Base-by-base conservation (phyloP, 2,797 vertebrate genomes). In the Hydrolagus colliei region DNA sequence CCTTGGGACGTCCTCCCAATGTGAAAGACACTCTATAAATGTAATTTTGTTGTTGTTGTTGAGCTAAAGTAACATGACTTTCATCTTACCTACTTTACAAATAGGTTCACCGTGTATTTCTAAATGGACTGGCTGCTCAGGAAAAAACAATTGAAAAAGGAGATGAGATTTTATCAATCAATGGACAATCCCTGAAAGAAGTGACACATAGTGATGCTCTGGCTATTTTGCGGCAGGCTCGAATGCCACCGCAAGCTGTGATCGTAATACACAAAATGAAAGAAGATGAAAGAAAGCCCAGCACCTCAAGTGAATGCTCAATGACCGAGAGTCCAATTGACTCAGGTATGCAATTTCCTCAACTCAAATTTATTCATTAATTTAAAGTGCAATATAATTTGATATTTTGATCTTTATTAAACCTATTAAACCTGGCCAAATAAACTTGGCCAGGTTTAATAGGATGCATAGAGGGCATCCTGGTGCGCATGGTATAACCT, bases 61-160 rank as follows among this genome's bases (percentile, higher is more conserved):
- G 62, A 82, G 6, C 68, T 12, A 52, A 52, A 52, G 6, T 27
- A 52, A 52, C 41, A 2, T 52, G 2, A 3, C 27, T 63, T 18
- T 68, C 27, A 67, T 65, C 61, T 27, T 35, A 0, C 5, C n/a
- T 87, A 77, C 11, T 18, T 8, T 85, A 68, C 27, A 27, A 71
- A 71, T 35, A 99, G 98, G 96, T 99, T 74, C 97, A 99, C 91
- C 95, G 89, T 72, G 96, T 99, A 85, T 99, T 99, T 89, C 93
- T 95, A 22, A 93, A 90, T 0, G 97, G 97, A 14, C 90, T 98
- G 88, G 97, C 96, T 0, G 94, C 92, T 86, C 95, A 97, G 90
- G 96, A 99, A 89, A 97, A 97, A n/a, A 99, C 97, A 13, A 96
- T 99, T 75, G 93, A 96, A 90, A 97, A 96, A 91, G 96, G 97